Conservation (phyloP, 2,888 invertebrate genomes). For the Neocrepidodera transversa region DNA sequence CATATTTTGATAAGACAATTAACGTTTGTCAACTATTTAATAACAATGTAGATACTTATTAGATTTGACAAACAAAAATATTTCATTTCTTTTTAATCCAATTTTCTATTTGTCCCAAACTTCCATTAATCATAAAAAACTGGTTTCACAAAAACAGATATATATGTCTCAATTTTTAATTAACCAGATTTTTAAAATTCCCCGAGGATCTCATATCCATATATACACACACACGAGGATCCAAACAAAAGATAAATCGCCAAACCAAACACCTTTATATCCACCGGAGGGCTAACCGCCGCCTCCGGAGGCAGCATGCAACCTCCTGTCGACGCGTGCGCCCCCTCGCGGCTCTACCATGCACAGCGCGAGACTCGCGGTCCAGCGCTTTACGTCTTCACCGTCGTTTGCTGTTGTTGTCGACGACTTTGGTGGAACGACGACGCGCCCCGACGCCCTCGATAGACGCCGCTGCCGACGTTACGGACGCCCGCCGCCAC, state of each 20-base stretch:
- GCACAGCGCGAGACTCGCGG: conserved; percentile 41
- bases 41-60: no score
- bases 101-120: no score
- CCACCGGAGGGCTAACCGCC: not conserved
- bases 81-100: no score
- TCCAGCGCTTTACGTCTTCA: conserved; percentile 20
- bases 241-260: not conserved
- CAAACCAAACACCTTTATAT: conserved; percentile 3
- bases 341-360: conserved; percentile 31
- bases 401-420: conserved; percentile 29
- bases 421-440: conserved; percentile 39
- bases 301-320: conserved; percentile 1
- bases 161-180: no score
- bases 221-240: not conserved
- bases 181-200: no score
- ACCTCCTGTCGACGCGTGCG: conserved; percentile 18
- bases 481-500: conserved; percentile 22
- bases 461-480: conserved; percentile 35
- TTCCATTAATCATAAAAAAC: no score
- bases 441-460: conserved; percentile 44
- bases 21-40: no score
- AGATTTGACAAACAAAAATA: no score
- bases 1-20: no score
- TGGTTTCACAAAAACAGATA: no score
- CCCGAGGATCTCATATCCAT: no score